Percentiles rank a stretch among this genome's conserved stretches.
phyloP scores from a whole-genome alignment of 2,888 invertebrate species.

The Cantharis flavilabris region DNA sequence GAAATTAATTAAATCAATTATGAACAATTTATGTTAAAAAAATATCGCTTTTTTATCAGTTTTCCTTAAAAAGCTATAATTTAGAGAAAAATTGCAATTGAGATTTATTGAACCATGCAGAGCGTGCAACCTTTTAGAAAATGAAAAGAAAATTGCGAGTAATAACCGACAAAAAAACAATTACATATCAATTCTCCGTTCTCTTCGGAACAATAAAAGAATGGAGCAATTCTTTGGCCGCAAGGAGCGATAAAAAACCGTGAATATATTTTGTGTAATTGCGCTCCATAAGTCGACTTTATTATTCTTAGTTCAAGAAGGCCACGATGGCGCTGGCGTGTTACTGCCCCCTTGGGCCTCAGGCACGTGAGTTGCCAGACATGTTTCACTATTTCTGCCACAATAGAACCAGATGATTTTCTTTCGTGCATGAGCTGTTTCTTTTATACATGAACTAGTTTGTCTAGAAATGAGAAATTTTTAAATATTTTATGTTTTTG shows the following conservation, averaged over 20 bases:
- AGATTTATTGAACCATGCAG: constrained; percentile 24
- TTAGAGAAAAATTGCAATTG: constrained; percentile 19
- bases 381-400: constrained; percentile 31
- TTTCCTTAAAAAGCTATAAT: background rate
- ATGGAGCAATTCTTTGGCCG: constrained; percentile 56
- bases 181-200: constrained; percentile 55
- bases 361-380: constrained; percentile 45
- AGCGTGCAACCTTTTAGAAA: constrained; percentile 35
- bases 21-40: background rate
- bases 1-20: background rate
- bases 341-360: constrained; percentile 52
- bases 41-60: background rate
- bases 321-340: constrained; percentile 54
- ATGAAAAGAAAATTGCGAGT: constrained; percentile 41
- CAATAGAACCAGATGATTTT: constrained; percentile 32
- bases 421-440: constrained; percentile 27
- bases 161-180: constrained; percentile 50
- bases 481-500: background rate
- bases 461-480: constrained; percentile 11
- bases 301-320: constrained; percentile 53
- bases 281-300: constrained; percentile 57
- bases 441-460: constrained; percentile 33
- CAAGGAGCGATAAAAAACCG: constrained; percentile 59
- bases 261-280: constrained; percentile 59
- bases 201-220: constrained; percentile 57